Evolutionary conservation across 2,888 invertebrate genomes (phyloP), one percentile per base, ranked within the genome.

Genomic region (Steinernema hermaphroditum): DNA sequence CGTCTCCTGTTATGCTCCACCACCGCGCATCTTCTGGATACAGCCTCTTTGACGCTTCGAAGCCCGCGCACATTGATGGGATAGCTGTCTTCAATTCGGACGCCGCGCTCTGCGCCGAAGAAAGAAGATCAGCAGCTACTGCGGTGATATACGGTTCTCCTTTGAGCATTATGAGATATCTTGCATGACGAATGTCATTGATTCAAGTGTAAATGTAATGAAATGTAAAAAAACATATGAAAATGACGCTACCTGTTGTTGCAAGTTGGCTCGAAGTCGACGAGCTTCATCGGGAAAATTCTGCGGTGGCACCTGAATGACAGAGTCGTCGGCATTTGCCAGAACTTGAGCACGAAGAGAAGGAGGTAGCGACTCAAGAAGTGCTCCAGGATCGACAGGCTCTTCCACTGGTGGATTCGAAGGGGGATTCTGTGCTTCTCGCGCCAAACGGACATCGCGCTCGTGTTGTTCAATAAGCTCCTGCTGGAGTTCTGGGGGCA

Each of bases 241-340:
- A 69, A 69, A 54, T 43, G 1, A n/a, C 34, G 44, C 16, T 32
- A 74, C 75, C 43, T 75, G 72, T 12, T 87, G 87, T 76, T 88
- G 93, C 90, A 92, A 91, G 86, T 93, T 92, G 69, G 92, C 89
- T 1, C 93, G 89, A 75, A 93, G 88, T 78, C 91, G 91, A 86
- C 92, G 92, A 1, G 93, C 93, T 88, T 94, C 93, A 32, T 92
- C 91, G 2, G 92, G 93, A 70, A 94, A 87, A 81, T 93, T 93
- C 0, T 92, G 91, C 0, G 93, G 93, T 70, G 94, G 88, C 6
- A 87, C 72, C 71, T 76, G 71, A 86, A 94, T 91, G 87, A 93
- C 93, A n/a, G 92, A 92, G 82, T 94, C 93, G 87, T 94, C 94
- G 91, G 93, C 93, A 85, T 94, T 94, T 0, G 93, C 92, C 68